Conservation (phyloP, 2,888 invertebrate genomes). For the Gerris lacustris region DNA sequence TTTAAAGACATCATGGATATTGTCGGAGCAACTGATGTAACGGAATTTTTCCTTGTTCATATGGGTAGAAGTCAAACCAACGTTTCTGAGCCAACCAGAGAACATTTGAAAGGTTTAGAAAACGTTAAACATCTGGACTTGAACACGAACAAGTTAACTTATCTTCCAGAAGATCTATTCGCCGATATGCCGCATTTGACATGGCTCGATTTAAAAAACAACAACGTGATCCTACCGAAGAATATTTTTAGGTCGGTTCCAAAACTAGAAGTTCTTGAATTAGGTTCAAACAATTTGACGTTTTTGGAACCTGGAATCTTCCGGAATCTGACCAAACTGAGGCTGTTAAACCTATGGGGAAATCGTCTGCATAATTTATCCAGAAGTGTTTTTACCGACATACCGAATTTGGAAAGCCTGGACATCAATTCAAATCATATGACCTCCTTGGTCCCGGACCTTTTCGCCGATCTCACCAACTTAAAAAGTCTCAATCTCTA, state of each 20-base stretch:
- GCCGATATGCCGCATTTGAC: constrained; percentile 46
- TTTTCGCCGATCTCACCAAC: constrained; percentile 50
- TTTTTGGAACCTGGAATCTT: constrained; percentile 50
- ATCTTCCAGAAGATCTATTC: constrained; percentile 51
- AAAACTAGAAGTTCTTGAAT: constrained; percentile 47
- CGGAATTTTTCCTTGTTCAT: constrained; percentile 38
- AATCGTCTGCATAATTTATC: constrained; percentile 54
- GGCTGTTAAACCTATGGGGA: constrained; percentile 53
- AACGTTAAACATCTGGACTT: constrained; percentile 45
- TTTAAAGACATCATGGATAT: constrained; percentile 41
- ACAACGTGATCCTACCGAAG: constrained; percentile 46
- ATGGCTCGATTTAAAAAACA: constrained; percentile 51
- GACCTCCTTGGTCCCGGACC: constrained; percentile 46
- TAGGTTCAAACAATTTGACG: constrained; percentile 53
- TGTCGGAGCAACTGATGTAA: constrained; percentile 37
- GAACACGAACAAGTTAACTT: constrained; percentile 48
- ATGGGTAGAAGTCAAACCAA: constrained; percentile 38
- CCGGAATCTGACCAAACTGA: constrained; percentile 46
- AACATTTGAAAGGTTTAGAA: constrained; percentile 47
- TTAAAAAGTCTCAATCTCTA: constrained; percentile 48
- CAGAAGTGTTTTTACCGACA: constrained; percentile 49
- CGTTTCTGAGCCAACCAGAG: constrained; percentile 44
- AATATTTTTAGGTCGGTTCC: constrained; percentile 44
- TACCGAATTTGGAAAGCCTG: constrained; percentile 49
- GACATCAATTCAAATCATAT: constrained; percentile 57